A percentile compares a stretch with the other conserved stretches of the same genome.
These are phyloP conservation scores for Tangara arthus DNA, from an alignment of 2,797 vertebrate genomes.

Conservation along the genomic window DNA sequence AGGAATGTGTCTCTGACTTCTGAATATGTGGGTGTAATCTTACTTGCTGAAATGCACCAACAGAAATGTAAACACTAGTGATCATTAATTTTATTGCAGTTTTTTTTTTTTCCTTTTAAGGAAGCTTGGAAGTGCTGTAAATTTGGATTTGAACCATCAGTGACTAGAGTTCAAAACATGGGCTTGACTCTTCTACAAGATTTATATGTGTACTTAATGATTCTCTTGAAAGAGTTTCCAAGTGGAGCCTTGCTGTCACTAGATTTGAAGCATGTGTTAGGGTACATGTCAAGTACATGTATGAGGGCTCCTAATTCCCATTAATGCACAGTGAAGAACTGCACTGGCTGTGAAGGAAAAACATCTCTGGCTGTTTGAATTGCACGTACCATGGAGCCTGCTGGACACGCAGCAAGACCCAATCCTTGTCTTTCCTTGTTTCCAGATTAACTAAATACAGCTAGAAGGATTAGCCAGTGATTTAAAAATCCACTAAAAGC, in stretches of 20 bases:
- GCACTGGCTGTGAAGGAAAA: neutral
- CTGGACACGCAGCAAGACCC: neutral
- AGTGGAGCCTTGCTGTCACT: constrained; percentile 14
- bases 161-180: constrained; percentile 32
- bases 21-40: neutral
- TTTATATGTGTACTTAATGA: constrained; percentile 2
- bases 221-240: constrained; percentile 27
- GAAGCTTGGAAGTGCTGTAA: constrained; percentile 28
- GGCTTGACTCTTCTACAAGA: constrained; percentile 14
- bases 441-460: neutral
- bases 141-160: constrained; percentile 33
- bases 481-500: neutral
- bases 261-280: neutral
- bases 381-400: neutral
- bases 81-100: constrained; percentile 9
- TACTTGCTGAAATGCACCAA: constrained; percentile 40
- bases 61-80: constrained; percentile 39
- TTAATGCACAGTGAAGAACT: neutral
- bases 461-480: neutral
- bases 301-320: neutral
- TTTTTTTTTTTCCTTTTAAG: constrained; percentile 4
- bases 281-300: neutral
- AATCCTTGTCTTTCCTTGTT: neutral
- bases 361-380: neutral
- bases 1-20: neutral